Evolutionary conservation across 2,888 invertebrate species (phyloP).

Genomic region (Drosophila prolongata): DNA sequence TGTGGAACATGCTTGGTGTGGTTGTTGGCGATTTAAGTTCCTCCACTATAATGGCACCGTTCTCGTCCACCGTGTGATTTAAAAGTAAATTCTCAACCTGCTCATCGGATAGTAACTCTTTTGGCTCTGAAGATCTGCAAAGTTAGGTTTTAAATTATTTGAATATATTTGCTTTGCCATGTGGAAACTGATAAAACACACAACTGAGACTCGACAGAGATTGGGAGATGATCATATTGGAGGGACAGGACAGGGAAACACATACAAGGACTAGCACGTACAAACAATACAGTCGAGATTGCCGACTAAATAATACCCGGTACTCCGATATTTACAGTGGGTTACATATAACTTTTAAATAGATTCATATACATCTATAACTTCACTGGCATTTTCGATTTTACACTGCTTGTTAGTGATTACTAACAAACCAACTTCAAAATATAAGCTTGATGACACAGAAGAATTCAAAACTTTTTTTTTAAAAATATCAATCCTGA

Average conservation of each 20-base stretch:
- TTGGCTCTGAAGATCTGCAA: conserved; percentile 82
- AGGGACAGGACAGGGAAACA: background rate
- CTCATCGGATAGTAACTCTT: conserved; percentile 84
- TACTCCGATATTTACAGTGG: background rate
- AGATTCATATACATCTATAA: no score
- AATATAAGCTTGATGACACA: no score
- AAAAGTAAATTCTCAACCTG: conserved; percentile 84
- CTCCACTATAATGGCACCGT: conserved; percentile 81
- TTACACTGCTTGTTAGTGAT: no score
- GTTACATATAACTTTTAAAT: no score
- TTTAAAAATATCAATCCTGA: no score
- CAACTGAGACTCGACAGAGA: background rate
- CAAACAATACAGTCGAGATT: background rate
- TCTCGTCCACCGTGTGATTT: conserved; percentile 81
- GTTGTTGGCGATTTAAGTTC: conserved; percentile 78
- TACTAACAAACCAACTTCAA: no score
- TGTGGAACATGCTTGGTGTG: conserved; percentile 53
- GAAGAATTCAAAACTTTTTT: no score
- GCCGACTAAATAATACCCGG: background rate
- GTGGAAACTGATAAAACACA: background rate
- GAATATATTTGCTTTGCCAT: conserved; percentile 40
- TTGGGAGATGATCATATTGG: background rate
- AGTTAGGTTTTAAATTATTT: conserved; percentile 40
- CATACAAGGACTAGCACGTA: conserved; percentile 1
- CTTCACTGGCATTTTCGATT: no score